phyloP scores from a whole-genome alignment of 53 echinoderm and acorn worm species.

The Holothuria scabra region DNA sequence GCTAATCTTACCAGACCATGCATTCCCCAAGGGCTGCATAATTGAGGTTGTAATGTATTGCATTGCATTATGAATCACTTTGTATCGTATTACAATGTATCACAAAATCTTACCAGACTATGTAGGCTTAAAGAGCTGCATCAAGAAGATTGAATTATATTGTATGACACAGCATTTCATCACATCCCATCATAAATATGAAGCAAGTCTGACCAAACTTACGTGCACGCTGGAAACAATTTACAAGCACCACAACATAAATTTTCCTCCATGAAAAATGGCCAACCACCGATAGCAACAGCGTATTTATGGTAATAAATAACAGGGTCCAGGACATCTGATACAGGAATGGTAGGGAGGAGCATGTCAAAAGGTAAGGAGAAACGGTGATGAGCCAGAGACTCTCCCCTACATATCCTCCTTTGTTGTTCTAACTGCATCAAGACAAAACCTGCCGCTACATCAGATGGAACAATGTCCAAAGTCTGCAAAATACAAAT shows the following conservation, averaged over 20 bases:
- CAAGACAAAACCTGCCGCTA: constrained; percentile 89
- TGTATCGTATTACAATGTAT: no score
- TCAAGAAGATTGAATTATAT: no score
- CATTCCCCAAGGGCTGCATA: no score
- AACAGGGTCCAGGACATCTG: constrained; percentile 57
- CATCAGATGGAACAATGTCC: constrained; percentile 90
- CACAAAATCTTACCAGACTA: no score
- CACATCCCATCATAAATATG: no score
- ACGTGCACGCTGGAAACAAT: constrained; percentile 76
- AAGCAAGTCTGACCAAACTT: constrained; percentile 2
- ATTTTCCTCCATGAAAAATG: constrained; percentile 63
- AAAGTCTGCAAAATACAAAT: constrained; percentile 52
- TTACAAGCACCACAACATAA: constrained; percentile 79
- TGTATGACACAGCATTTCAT: no score
- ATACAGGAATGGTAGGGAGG: constrained; percentile 50
- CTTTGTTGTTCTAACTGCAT: constrained; percentile 89
- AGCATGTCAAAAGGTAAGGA: constrained; percentile 48
- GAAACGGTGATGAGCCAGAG: constrained; percentile 31
- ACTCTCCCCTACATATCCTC: constrained; percentile 58
- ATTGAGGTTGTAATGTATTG: no score
- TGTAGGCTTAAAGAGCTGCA: no score
- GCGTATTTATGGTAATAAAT: constrained; percentile 79
- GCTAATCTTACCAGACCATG: no score
- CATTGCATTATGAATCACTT: no score
- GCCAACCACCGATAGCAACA: constrained; percentile 80